Evolutionary conservation across 2,888 invertebrate species (phyloP).

Genomic region (Ligdia adustata): DNA sequence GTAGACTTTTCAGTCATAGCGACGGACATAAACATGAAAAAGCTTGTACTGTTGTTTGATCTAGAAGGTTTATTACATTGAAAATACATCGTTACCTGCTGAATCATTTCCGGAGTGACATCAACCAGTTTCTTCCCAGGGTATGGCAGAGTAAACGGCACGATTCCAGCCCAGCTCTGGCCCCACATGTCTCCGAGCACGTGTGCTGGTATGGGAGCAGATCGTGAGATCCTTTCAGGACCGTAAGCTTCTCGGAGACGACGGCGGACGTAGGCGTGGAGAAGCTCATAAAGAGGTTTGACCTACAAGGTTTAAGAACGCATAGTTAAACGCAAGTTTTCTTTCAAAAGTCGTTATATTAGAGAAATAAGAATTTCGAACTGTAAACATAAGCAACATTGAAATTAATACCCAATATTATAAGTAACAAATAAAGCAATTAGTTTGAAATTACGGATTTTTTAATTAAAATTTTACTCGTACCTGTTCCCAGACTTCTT

Average conservation of each 20-base stretch:
- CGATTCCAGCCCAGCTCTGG: conserved; percentile 93
- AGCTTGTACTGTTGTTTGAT: conserved; percentile 94
- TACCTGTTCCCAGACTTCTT: conserved; percentile 91
- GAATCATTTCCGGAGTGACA: conserved; percentile 90
- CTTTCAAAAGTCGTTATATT: no score
- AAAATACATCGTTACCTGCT: conserved; percentile 12
- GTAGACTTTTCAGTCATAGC: conserved; percentile 91
- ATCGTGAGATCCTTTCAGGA: conserved; percentile 90
- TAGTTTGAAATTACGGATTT: no score
- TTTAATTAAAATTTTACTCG: neutral
- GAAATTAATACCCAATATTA: no score
- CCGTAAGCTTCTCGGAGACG: conserved; percentile 93
- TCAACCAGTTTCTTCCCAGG: conserved; percentile 93
- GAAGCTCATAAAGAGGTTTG: conserved; percentile 92
- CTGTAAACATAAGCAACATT: no score
- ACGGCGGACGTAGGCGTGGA: conserved; percentile 95
- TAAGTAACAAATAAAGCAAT: no score
- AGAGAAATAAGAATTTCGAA: no score
- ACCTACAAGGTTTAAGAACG: conserved; percentile 67
- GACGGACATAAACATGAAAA: conserved; percentile 94
- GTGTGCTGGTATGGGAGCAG: conserved; percentile 93
- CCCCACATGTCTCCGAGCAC: conserved; percentile 96
- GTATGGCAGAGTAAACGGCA: conserved; percentile 92
- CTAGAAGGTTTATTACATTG: conserved; percentile 41
- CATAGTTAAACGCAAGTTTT: no score